Base-by-base conservation (phyloP, 2,113 vertebrate species). In the Paraplagusia blochii region DNA sequence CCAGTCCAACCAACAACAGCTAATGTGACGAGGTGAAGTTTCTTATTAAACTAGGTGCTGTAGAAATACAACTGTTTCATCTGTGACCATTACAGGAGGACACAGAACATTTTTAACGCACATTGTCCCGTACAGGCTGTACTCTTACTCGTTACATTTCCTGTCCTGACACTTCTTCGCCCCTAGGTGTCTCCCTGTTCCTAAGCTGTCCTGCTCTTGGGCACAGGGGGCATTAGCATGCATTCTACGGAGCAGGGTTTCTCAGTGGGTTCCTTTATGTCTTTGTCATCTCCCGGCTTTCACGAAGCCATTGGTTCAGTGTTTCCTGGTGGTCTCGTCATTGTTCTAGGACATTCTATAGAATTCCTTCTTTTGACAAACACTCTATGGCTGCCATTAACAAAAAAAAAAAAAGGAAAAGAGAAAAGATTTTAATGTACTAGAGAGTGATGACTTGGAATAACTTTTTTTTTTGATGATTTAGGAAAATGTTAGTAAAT, bases 251-350 rank as follows among this genome's bases (percentile, higher is more conserved):
- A 73, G 74, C 68, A 44, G 55, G 55, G 58, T 75, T 75, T 84
- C 81, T 79, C 71, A 60, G 63, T 44, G 64, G 72, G 69, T 53
- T 77, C 58, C 63, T 85, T 79, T 84, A 71, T 82, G 66, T 72
- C 69, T 83, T 80, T 84, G 77, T 81, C 77, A 82, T 77, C 84
- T 52, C 4, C 80, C 74, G 82, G 79, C 77, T 69, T 74, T 67
- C 62, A 60, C 63, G 77, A 77, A 77, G 74, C 69, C 64, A 56
- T 72, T 56, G 75, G 58, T 66, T 69, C 69, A 60, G 72, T 81
- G 74, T 76, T 74, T 83, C 72, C 49, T 64, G 80, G 78, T 85
- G 85, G 77, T 83, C 86, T 52, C 49, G 48, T 72, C 63, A 69
- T 72, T 66, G 72, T 78, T 79, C 59, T 76, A 69, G 69, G 50